Base-by-base conservation (phyloP, 2,888 invertebrate genomes). In the Rhamphomyia laevipes region DNA sequence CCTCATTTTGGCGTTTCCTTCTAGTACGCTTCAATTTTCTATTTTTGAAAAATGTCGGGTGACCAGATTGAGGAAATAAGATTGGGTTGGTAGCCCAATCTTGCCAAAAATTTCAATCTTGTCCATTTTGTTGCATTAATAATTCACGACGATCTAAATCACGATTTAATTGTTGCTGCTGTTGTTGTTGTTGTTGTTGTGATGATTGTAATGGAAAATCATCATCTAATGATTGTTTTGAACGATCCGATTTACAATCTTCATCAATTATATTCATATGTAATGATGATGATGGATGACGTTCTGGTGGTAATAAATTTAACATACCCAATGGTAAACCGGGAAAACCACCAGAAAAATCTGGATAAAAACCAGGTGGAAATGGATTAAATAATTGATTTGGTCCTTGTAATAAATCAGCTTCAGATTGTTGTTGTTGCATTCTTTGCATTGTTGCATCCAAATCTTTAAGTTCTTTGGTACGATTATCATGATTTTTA, bases 291-390 rank as follows among this genome's bases (percentile, higher is more conserved):
- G 73, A 67, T 71, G 82, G 64, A 73, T 76, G 71, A 77, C 85
- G 59, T 61, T 88, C 88, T 40, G 86, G 87, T 51, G 88, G 88
- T 61, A 89, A 68, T 49, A 89, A 74, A 65, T 89, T 88, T 54
- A 89, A 75, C 88, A 89, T 88, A 64, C 83, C 85, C 30, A 90
- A 77, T 30, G 87, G 87, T 63, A 90, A 81, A 3, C 70, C 70
- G 1, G 88, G 88, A 63, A 88, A 90, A 16, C 84, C 82, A 7
- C 78, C 77, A 7, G 84, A 77, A 61, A 88, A 89, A 62, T 90
- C 89, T 10, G 87, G 86, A 67, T 87, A 89, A 71, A 88, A 89
- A 53, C 82, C 84, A 58, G 82, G 84, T 56, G 82, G 78, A 65
- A 87, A 84, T 48, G 84, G 85, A 62, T 84, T 84, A 70, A 85